Base-by-base conservation (phyloP, 2,888 invertebrate species). In the Ypsolopha scabrella region DNA sequence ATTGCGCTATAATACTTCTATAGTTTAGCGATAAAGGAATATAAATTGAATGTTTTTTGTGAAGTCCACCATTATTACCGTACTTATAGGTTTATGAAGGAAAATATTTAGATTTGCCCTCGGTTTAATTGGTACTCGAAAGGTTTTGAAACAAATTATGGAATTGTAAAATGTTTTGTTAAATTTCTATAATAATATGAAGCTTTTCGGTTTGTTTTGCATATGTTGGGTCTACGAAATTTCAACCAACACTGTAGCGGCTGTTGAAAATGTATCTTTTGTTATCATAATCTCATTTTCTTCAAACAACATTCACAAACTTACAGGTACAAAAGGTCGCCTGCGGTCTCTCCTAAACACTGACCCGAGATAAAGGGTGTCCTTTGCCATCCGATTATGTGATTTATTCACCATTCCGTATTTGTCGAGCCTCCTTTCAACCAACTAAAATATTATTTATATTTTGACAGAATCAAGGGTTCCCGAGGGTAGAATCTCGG, bases 391-490 rank as follows among this genome's bases (percentile, higher is more conserved):
- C 78, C 72, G 78, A 75, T 80, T 78, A 77, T 66, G 67, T 68
- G 76, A 78, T 80, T 81, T 79, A 73, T 75, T 70, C 69, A 64
- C 64, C 65, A 63, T 63, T 72, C 65, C 67, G 70, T 66, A 68
- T 68, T 72, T 70, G 66, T 61, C 61, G 59, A 60, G 57, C 54
- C 64, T 61, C 58, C 62, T 62, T 24, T 24, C 24, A 24, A 24
- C 24, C 2, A 65, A 72, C 70, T 73, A 67, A 69, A 76, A 76
- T 77, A 78, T 78, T 75, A 64, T 69, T 67, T 70, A 75, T 79
- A 76, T 82, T 80, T 75, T 79, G 76, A 80, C 77, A 76, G 67
- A 60, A 69, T 74, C 75, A 72, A 71, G 69, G 39, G 54, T 54
- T 55, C 63, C 64, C 61, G 54, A 56, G 62, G 65, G 71, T 70